Evolutionary conservation across 2,113 vertebrate genomes (phyloP), one percentile per base, ranked within the genome.

Genomic region (Ibidorhyncha struthersii): DNA sequence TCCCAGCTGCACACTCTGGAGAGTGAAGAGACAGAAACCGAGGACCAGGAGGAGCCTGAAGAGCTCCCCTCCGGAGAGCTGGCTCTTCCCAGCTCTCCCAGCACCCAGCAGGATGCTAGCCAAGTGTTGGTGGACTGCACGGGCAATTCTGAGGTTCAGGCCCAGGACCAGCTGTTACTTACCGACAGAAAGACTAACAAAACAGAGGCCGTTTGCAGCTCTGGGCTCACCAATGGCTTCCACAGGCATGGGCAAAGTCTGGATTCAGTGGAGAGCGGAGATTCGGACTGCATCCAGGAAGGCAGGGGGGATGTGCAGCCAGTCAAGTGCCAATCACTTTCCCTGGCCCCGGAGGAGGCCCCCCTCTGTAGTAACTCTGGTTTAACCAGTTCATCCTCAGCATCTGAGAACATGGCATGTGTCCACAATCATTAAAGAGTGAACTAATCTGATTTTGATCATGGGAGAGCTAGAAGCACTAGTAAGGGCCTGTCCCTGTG

Each of bases 151-250:
- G 88, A 91, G 59, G 63, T 29, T 41, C 49, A 49, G 77, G 41
- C 73, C 45, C 82, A 76, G 58, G 78, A 63, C 1, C 32, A 89
- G 70, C 49, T 19, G 22, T 58, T 73, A 11, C 6, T 13, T 65
- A 61, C 61, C 0, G 3, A 95, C 72, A 77, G 65, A 77, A 50
- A 94, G 53, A 76, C 94, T 94, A 43, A 91, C 50, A 79, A 40
- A 66, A 19, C 59, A 49, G 97, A 93, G 78, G 86, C 96, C 2
- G 67, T 92, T 67, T 90, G 91, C 62, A 93, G 70, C 91, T 82
- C 0, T 52, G 98, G 97, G 87, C 98, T 99, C 29, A 98, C 98
- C 90, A 99, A 99, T n/a, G 99, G 99, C 87, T 99, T 99, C 97
- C 98, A 98, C 95, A 89, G 98, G 98, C 67, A 63, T 1, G 45